Conservation (phyloP, 1,140 invertebrate genomes). For the Procambarus clarkii region DNA sequence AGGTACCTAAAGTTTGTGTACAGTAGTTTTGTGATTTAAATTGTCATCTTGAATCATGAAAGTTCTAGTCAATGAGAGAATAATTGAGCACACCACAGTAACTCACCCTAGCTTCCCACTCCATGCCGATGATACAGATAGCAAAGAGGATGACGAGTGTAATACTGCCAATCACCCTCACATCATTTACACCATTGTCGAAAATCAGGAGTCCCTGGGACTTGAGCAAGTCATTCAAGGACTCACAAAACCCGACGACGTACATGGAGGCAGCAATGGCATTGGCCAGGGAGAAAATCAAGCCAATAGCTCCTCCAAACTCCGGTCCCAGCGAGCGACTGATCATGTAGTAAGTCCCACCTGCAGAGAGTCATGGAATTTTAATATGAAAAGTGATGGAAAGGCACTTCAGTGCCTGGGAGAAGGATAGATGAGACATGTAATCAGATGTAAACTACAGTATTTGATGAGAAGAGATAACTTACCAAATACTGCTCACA, state of each 20-base stretch:
- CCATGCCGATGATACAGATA: slow-evolving; percentile 77
- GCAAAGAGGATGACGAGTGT: slow-evolving; percentile 76
- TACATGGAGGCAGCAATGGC: slow-evolving; percentile 82
- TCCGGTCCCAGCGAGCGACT: slow-evolving; percentile 82
- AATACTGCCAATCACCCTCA: slow-evolving; percentile 79
- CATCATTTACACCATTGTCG: slow-evolving; percentile 77
- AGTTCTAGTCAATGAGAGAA: neutral
- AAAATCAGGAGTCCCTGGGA: slow-evolving; percentile 73
- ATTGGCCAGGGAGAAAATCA: slow-evolving; percentile 82
- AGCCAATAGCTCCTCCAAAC: slow-evolving; percentile 82
- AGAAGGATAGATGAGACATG: too few relatives aligned
- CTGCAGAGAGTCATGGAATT: slow-evolving; percentile 62
- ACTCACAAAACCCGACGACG: slow-evolving; percentile 82
- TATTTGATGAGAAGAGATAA: too few relatives aligned
- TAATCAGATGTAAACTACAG: too few relatives aligned
- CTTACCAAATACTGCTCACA: too few relatives aligned
- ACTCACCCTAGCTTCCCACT: slow-evolving; percentile 78
- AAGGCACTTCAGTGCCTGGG: too few relatives aligned
- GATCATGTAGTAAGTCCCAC: slow-evolving; percentile 81
- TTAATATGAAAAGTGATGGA: too few relatives aligned
- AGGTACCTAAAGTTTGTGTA: too few relatives aligned
- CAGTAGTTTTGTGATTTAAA: too few relatives aligned
- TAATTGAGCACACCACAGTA: neutral
- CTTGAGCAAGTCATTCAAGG: slow-evolving; percentile 77
- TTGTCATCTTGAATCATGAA: too few relatives aligned